A percentile compares a stretch with the other conserved stretches of the same genome.
Conservation (phyloP, 2,888 invertebrate genomes). For the Fragum sueziense region DNA sequence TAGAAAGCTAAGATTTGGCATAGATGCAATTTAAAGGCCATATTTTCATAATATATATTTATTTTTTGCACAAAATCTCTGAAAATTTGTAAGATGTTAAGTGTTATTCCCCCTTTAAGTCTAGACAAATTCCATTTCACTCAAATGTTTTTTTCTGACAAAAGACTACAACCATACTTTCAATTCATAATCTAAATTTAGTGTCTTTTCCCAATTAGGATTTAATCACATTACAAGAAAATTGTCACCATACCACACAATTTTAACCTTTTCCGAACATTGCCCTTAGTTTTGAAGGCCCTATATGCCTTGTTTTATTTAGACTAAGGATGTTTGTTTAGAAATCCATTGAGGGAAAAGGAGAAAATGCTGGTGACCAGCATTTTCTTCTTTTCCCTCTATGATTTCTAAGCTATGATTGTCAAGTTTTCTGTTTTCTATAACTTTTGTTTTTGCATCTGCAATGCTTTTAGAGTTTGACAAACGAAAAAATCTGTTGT, state of each 20-base stretch:
- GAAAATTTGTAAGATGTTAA: too few species aligned
- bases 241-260: slow-evolving; percentile 18
- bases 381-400: too few species aligned
- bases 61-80: too few species aligned
- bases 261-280: background rate
- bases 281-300: background rate
- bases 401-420: background rate
- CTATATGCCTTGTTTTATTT: background rate
- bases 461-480: background rate
- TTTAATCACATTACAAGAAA: slow-evolving; percentile 10
- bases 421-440: background rate
- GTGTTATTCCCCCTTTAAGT: too few species aligned
- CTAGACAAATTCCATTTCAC: too few species aligned
- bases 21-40: too few species aligned
- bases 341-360: too few species aligned
- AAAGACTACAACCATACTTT: too few species aligned
- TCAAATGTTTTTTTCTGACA: too few species aligned
- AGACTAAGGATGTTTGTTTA: background rate
- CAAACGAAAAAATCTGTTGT: background rate
- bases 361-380: too few species aligned
- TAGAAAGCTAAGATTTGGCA: too few species aligned
- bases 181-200: background rate
- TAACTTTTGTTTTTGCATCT: background rate
- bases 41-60: too few species aligned
- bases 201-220: background rate